A percentile compares a stretch with the other conserved stretches of the same genome.
These are phyloP conservation scores for Drosophila helvetica DNA, from an alignment of 2,888 invertebrate species.

Conservation along the genomic window DNA sequence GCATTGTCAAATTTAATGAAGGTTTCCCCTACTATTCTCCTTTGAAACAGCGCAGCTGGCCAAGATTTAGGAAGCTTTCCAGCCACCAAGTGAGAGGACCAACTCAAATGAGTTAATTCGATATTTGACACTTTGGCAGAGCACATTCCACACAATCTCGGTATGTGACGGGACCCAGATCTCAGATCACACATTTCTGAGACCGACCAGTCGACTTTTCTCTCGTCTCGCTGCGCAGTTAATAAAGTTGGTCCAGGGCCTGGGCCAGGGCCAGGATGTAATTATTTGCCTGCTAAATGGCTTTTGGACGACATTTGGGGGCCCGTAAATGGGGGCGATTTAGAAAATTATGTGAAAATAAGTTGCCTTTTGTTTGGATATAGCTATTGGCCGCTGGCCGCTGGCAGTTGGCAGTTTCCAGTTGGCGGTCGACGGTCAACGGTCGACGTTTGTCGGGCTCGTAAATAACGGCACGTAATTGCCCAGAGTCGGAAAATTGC, in stretches of 20 bases:
- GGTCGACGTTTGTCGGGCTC: slow-evolving; percentile 40
- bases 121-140: slow-evolving; percentile 76
- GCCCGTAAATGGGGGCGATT: slow-evolving; percentile 63
- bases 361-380: slow-evolving; percentile 60
- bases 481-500: slow-evolving; percentile 39
- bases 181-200: slow-evolving; percentile 28
- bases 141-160: slow-evolving; percentile 52
- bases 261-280: slow-evolving; percentile 55
- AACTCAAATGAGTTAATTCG: slow-evolving; percentile 75
- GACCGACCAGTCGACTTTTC: slow-evolving; percentile 9
- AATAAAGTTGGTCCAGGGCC: slow-evolving; percentile 67
- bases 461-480: slow-evolving; percentile 68
- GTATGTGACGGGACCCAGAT: slow-evolving; percentile 32
- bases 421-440: slow-evolving; percentile 25
- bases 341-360: slow-evolving; percentile 70
- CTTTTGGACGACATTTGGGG: slow-evolving; percentile 65
- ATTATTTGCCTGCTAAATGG: slow-evolving; percentile 79
- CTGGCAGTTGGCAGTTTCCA: slow-evolving; percentile 30
- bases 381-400: slow-evolving; percentile 3
- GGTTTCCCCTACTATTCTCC: slow-evolving; percentile 64
- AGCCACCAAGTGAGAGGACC: slow-evolving; percentile 9
- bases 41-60: slow-evolving; percentile 67
- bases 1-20: slow-evolving; percentile 81
- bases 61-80: slow-evolving; percentile 63
- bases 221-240: slow-evolving; percentile 48